Percentiles rank a stretch among this genome's conserved stretches.
Conservation (phyloP, 2,888 invertebrate genomes). For the Invenusta paracnida region DNA sequence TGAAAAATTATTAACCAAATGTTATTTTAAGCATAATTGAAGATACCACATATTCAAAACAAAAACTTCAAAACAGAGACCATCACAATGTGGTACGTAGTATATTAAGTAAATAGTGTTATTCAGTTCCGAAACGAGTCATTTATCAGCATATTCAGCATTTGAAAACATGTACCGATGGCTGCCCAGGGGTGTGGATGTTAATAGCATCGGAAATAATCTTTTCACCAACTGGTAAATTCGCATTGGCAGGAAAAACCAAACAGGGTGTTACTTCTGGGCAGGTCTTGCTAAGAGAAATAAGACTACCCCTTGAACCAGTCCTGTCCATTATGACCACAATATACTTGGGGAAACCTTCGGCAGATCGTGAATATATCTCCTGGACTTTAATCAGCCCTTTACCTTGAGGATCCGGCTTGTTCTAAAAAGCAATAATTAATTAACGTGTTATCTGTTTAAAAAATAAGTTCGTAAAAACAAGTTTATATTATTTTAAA, state of each 20-base stretch:
- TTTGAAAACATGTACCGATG: background rate
- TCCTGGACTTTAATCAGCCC: background rate
- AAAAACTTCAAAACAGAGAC: too few relatives aligned
- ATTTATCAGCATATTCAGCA: too few relatives aligned
- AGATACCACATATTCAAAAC: too few relatives aligned
- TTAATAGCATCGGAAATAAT: background rate
- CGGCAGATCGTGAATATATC: background rate
- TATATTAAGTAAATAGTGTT: too few relatives aligned
- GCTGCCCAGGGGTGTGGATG: background rate
- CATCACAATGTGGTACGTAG: too few relatives aligned
- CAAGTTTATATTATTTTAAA: background rate
- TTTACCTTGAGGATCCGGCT: background rate
- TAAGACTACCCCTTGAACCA: background rate
- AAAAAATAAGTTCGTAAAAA: background rate
- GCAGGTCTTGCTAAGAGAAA: background rate
- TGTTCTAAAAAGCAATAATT: background rate
- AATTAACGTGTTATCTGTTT: background rate
- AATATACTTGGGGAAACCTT: background rate
- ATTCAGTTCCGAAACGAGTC: too few relatives aligned
- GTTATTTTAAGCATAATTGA: too few relatives aligned
- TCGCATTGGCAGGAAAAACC: background rate
- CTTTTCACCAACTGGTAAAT: background rate
- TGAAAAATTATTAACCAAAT: too few relatives aligned
- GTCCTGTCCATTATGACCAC: background rate
- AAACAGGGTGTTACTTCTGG: background rate